Conservation (phyloP, 2,888 invertebrate genomes). For the Zygogramma bicolorata region DNA sequence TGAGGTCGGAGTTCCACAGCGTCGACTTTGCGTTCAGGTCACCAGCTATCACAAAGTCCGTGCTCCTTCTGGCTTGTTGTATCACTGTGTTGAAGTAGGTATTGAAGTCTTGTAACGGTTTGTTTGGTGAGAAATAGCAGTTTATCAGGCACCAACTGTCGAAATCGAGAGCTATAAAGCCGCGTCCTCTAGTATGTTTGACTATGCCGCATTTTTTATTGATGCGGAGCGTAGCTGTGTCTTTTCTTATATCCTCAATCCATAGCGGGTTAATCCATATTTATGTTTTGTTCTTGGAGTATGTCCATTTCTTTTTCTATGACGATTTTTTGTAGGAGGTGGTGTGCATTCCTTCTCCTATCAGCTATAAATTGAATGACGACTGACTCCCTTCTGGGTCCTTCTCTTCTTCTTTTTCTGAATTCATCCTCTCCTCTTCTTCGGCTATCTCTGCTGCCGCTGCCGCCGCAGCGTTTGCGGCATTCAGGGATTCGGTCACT, state of each 20-base stretch:
- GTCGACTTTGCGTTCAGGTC: slow-evolving; percentile 20
- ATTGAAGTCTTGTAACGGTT: background rate
- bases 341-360: background rate
- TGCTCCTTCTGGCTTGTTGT: background rate
- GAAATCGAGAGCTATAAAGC: background rate
- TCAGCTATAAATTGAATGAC: background rate
- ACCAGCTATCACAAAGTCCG: background rate
- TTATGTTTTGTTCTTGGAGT: background rate
- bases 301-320: background rate
- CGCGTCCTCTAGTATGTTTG: background rate
- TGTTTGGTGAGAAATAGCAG: slow-evolving; percentile 10
- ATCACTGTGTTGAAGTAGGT: slow-evolving; percentile 6
- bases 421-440: too few relatives aligned
- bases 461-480: too few relatives aligned
- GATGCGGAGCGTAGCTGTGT: background rate
- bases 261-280: background rate
- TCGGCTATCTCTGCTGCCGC: too few relatives aligned
- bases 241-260: background rate
- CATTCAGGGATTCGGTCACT: background rate
- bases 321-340: background rate
- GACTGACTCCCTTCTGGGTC: background rate
- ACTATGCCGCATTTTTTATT: background rate
- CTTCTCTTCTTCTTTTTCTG: background rate
- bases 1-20: background rate
- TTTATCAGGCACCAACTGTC: background rate